Percentiles rank a stretch among this genome's conserved stretches.
These are phyloP conservation scores for Tokudaia muenninki DNA, from an alignment of 2,797 vertebrate genomes.

Conservation along the genomic window DNA sequence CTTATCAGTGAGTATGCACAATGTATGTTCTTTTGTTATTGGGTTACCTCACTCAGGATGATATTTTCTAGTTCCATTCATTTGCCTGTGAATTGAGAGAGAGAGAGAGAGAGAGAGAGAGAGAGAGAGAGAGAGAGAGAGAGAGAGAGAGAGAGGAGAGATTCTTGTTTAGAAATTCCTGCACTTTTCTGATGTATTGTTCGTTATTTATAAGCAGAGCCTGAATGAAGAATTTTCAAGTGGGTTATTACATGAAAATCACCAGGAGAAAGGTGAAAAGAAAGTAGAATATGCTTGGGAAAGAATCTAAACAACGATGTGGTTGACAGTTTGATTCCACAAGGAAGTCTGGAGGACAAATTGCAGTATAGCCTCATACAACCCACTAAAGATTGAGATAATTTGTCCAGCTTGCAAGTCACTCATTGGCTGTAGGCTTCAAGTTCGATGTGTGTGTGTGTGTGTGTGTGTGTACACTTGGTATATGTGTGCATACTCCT, in stretches of 20 bases:
- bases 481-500: not conserved
- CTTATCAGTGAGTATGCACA: no score
- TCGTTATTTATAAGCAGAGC: not conserved
- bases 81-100: no score
- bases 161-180: constrained; percentile 14
- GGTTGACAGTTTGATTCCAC: not conserved
- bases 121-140: no score
- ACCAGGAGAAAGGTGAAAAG: not conserved
- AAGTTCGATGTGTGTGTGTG: not conserved
- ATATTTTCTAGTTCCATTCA: no score
- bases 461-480: no score
- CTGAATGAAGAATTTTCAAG: not conserved
- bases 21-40: no score
- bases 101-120: no score
- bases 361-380: not conserved
- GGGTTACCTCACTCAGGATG: no score
- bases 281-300: not conserved
- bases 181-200: not conserved
- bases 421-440: not conserved
- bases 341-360: not conserved
- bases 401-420: not conserved
- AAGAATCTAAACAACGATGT: not conserved
- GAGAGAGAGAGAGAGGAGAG: no score
- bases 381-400: not conserved
- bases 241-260: not conserved